These are phyloP conservation scores for Gobio occitaniae DNA, from an alignment of 2,797 vertebrate species.

Conservation along the genomic window DNA sequence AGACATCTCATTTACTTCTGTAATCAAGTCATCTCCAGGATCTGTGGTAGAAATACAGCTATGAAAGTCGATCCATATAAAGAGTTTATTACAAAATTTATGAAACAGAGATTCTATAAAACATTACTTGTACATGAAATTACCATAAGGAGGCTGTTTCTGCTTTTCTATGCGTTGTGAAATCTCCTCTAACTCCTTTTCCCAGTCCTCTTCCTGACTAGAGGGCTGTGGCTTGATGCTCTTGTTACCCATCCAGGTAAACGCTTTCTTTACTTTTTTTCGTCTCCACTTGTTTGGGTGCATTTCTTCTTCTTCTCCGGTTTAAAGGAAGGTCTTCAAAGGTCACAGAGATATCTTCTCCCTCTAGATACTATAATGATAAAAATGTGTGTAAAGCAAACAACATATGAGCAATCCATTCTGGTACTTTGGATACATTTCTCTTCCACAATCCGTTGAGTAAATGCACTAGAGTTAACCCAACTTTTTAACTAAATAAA, in stretches of 20 bases:
- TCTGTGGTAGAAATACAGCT: constrained; percentile 62
- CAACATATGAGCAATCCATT: neutral
- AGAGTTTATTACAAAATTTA: neutral
- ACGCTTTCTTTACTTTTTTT: constrained; percentile 39
- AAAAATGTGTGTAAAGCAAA: neutral
- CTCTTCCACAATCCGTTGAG: neutral
- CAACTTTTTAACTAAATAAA: neutral
- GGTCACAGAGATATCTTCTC: neutral
- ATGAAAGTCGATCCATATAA: neutral
- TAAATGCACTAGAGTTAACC: neutral
- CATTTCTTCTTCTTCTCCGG: constrained; percentile 7
- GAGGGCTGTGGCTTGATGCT: neutral
- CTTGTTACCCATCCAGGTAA: neutral
- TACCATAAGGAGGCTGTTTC: constrained; percentile 70
- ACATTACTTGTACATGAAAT: constrained; percentile 12
- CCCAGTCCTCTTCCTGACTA: constrained; percentile 76
- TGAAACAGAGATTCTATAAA: neutral
- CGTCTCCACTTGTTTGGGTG: constrained; percentile 46
- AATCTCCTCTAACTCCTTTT: constrained; percentile 69
- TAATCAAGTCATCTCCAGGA: constrained; percentile 69
- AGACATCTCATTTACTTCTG: constrained; percentile 53
- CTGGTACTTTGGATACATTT: neutral
- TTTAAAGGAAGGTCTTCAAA: neutral
- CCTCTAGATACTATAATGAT: neutral
- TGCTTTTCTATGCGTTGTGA: constrained; percentile 36